A percentile compares a stretch with the other conserved stretches of the same genome.
Evolutionary conservation across 2,113 vertebrate genomes (phyloP).

Genomic region (Chaenocephalus aceratus): DNA sequence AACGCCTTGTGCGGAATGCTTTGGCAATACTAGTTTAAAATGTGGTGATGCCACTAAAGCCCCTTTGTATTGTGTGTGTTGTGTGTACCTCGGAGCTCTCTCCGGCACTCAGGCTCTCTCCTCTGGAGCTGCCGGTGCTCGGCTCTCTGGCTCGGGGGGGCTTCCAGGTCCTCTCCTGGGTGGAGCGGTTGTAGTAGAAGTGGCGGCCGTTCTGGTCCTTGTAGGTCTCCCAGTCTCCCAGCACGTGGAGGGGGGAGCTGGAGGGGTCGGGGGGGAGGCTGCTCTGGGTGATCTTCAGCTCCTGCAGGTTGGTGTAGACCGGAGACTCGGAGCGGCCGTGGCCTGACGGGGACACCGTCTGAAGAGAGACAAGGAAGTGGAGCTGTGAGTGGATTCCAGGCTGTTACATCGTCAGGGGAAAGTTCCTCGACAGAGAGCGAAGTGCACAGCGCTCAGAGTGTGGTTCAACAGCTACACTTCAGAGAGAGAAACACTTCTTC

Average conservation of each 20-base stretch:
- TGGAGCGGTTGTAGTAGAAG: conserved; percentile 93
- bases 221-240: conserved; percentile 94
- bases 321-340: conserved; percentile 91
- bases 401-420: conserved; percentile 23
- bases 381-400: conserved; percentile 13
- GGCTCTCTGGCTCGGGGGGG: conserved; percentile 90
- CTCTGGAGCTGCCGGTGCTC: conserved; percentile 75
- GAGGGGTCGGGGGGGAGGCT: conserved; percentile 87
- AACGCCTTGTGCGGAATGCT: too few species aligned
- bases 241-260: conserved; percentile 85
- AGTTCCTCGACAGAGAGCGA: conserved; percentile 21
- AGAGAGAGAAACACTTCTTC: too few species aligned
- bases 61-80: too few species aligned
- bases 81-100: conserved; percentile 87
- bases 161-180: conserved; percentile 96
- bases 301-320: conserved; percentile 95
- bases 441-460: conserved; percentile 15
- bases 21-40: too few species aligned
- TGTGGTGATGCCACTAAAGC: too few species aligned
- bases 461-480: conserved; percentile 25
- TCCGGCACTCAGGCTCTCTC: conserved; percentile 83
- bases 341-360: conserved; percentile 88
- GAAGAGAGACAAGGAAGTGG: conserved; percentile 38
- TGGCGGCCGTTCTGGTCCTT: conserved; percentile 90
- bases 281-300: conserved; percentile 93